Base-by-base conservation (phyloP, 2,113 vertebrate genomes). In the Loxodonta africana region DNA sequence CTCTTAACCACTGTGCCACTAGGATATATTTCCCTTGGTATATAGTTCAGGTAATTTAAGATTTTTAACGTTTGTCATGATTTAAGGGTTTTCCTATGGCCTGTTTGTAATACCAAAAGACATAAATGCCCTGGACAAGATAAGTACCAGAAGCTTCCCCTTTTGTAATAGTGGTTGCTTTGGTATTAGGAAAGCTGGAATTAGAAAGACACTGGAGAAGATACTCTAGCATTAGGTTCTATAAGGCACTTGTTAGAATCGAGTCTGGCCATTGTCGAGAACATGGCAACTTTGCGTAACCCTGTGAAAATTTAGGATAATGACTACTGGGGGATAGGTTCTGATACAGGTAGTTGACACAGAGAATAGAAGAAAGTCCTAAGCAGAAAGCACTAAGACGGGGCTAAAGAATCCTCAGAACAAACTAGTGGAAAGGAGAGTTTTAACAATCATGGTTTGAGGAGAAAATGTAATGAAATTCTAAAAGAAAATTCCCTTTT, bases 41-140 rank as follows among this genome's bases (percentile, higher is more conserved):
- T 53, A 90, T 92, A 69, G 86, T 57, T 69, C 69, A 95, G 63
- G 33, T 62, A 90, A 67, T n/a, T 67, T 25, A 63, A 15, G 8
- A 73, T 15, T 46, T 83, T 89, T 95, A 92, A 83, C 71, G 25
- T 90, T 86, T 94, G 48, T 90, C 26, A 57, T 57, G 12, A 71
- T 8, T 25, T 71, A 83, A 90, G 53, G 82, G 6, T 69, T 89
- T 95, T 83, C 37, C 41, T 20, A 83, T 63, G 41, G 78, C 17
- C 25, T 87, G 65, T 20, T 83, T 91, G 57, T 1, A 80, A 81
- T 96, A 67, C 80, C 71, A 74, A 80, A 92, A 44, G 18, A 73
- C 5, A 3, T 60, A 67, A 94, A 44, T 1, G 15, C 65, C 18
- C 18, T 77, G 33, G 2, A 41, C 18, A 82, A 91, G 25, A 89